These are phyloP conservation scores for Cromileptes altivelis DNA, from an alignment of 2,113 vertebrate species.

Conservation along the genomic window DNA sequence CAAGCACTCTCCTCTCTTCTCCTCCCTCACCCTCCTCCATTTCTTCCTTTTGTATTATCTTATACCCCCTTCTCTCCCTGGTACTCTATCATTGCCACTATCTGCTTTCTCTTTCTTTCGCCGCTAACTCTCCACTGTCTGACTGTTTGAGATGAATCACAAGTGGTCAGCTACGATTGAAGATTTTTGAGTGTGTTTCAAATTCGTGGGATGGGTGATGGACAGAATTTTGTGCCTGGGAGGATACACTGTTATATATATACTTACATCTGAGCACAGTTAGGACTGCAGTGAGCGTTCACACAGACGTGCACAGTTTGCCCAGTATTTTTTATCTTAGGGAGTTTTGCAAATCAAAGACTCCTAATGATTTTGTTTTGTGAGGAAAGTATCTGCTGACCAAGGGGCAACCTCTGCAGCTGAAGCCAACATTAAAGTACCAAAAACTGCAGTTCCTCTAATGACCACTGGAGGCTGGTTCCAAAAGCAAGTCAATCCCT, in stretches of 20 bases:
- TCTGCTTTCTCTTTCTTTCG: neutral
- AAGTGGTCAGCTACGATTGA: neutral
- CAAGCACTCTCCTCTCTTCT: neutral
- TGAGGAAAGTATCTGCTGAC: neutral
- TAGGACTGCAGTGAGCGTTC: neutral
- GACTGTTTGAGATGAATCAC: constrained; percentile 11
- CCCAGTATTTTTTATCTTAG: neutral
- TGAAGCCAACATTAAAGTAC: no score
- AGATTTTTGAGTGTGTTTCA: constrained; percentile 11
- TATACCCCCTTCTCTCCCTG: neutral
- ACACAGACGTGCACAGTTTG: constrained; percentile 3
- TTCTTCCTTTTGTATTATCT: constrained; percentile 30
- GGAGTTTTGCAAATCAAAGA: neutral
- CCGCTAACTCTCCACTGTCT: neutral
- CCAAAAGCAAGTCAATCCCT: no score
- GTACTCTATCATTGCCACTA: constrained; percentile 19
- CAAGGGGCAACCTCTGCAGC: neutral
- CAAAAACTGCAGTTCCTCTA: no score
- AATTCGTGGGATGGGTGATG: neutral
- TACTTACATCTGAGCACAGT: neutral
- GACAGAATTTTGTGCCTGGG: constrained; percentile 2
- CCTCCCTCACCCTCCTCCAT: neutral
- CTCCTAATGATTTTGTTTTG: neutral
- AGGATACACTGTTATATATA: constrained; percentile 5
- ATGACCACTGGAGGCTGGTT: no score